Conservation (phyloP, 2,888 invertebrate genomes). For the Nephrocerus scutellatus region DNA sequence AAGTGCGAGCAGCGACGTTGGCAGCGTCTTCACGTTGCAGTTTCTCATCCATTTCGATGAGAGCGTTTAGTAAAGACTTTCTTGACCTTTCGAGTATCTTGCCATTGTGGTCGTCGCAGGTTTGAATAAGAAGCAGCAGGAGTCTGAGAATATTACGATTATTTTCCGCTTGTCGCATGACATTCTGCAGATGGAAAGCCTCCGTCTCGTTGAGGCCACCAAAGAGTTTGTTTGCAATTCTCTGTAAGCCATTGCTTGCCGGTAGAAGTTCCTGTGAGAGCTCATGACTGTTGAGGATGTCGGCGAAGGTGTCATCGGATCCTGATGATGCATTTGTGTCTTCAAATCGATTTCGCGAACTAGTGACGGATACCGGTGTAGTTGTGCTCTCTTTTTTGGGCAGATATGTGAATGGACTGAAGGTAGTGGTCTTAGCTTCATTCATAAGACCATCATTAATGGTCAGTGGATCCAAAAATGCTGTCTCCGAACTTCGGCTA, state of each 20-base stretch:
- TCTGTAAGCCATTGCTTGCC: slow-evolving; percentile 59
- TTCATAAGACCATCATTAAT: slow-evolving; percentile 61
- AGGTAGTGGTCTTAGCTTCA: slow-evolving; percentile 33
- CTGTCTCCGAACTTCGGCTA: slow-evolving; percentile 53
- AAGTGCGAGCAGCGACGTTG: too few relatives aligned
- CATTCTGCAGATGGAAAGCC: slow-evolving; percentile 64
- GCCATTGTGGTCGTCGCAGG: slow-evolving; percentile 66
- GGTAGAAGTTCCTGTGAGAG: slow-evolving; percentile 51
- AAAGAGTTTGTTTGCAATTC: slow-evolving; percentile 69
- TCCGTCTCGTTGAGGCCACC: slow-evolving; percentile 69
- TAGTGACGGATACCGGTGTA: slow-evolving; percentile 42
- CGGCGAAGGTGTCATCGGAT: slow-evolving; percentile 40
- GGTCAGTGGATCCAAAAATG: slow-evolving; percentile 62
- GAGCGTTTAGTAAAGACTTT: slow-evolving; percentile 60
- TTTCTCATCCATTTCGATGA: slow-evolving; percentile 56
- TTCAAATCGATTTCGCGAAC: too few relatives aligned
- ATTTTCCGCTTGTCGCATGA: slow-evolving; percentile 74
- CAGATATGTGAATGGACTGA: slow-evolving; percentile 44
- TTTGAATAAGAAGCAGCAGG: slow-evolving; percentile 68
- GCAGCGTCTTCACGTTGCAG: slow-evolving; percentile 33
- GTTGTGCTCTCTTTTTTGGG: slow-evolving; percentile 21
- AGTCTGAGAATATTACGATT: slow-evolving; percentile 68
- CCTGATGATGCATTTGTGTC: too few relatives aligned
- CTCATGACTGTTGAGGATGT: slow-evolving; percentile 49
- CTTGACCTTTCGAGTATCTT: slow-evolving; percentile 65